Conservation (phyloP, 1,140 invertebrate genomes). For the Babylonia areolata region DNA sequence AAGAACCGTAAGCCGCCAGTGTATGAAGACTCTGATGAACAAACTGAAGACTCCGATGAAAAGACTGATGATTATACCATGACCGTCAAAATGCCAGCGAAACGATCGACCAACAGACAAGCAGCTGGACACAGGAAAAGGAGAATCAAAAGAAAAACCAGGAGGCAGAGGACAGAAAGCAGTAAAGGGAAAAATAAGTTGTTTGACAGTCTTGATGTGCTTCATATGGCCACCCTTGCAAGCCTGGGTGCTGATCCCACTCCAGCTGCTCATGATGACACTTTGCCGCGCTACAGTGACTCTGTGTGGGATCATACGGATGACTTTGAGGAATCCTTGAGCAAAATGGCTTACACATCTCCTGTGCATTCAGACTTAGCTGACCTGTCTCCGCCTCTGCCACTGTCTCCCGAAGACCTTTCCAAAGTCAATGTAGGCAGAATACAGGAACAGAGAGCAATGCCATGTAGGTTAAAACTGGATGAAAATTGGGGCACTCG, state of each 20-base stretch:
- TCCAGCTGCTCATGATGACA: neutral
- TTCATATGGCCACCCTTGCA: slow-evolving; percentile 20
- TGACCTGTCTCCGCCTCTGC: slow-evolving; percentile 62
- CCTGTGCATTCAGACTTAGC: slow-evolving; percentile 60
- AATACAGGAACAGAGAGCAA: neutral
- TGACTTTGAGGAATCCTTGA: slow-evolving; percentile 63
- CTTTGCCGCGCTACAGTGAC: slow-evolving; percentile 32
- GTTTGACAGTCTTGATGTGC: slow-evolving; percentile 11
- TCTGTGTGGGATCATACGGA: slow-evolving; percentile 24
- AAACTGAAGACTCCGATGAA: neutral
- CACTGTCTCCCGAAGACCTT: slow-evolving; percentile 62
- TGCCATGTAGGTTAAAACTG: neutral
- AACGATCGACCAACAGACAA: neutral
- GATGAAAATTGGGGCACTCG: neutral
- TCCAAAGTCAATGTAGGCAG: neutral
- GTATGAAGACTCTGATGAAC: neutral
- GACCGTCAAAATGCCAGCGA: neutral
- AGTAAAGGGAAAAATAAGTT: slow-evolving; percentile 12
- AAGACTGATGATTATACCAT: neutral
- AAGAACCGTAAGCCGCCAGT: neutral
- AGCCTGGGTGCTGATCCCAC: slow-evolving; percentile 5
- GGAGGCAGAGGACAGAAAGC: slow-evolving; percentile 1
- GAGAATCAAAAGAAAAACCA: neutral
- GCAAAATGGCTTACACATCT: slow-evolving; percentile 66
- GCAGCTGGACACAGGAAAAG: slow-evolving; percentile 20